Evolutionary conservation across 1,140 invertebrate genomes (phyloP), one percentile per base, ranked within the genome.

Genomic region (silkworm (Bombyx mori)): DNA sequence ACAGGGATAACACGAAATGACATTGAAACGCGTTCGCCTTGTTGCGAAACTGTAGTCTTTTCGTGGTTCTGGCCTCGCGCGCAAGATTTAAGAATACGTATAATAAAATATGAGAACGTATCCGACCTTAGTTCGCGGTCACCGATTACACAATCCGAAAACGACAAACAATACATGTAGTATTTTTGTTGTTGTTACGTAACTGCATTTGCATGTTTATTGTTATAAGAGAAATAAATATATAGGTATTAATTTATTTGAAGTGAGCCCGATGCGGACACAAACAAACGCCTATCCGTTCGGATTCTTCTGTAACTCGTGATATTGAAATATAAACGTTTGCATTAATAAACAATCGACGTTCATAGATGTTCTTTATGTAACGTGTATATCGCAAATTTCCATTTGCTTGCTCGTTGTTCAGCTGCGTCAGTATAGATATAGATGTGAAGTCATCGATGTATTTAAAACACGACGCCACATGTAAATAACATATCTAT

Each of bases 11-110:
- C 71, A 67, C 55, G 74, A 75, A 76, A 69, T 82, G 83, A 87
- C 83, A 87, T 87, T 87, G 83, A 82, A 81, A 73, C 65, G 1
- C 26, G 26, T 67, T 68, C 65, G 47, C 42, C 47, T 62, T 55
- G 75, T 86, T 87, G 80, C 82, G 83, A 87, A 87, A 87, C 75
- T 64, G 65, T 81, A 79, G 69, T 77, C 75, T 85, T 84, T 87
- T 85, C 73, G 83, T 83, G 77, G 66, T 79, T 75, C 66, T 66
- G 80, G 73, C 82, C 80, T 84, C 83, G 80, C 63, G 63, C 58
- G 56, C 69, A 70, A 76, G 76, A 85, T 79, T 75, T 76, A 82
- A 84, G 81, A 83, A 85, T 83, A 86, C 80, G 76, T 86, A 81
- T 78, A 83, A 79, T 82, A 86, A 83, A 83, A 83, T 83, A 83